phyloP scores from a whole-genome alignment of 2,797 vertebrate genomes.

The Mormyrus proboscirostris region DNA sequence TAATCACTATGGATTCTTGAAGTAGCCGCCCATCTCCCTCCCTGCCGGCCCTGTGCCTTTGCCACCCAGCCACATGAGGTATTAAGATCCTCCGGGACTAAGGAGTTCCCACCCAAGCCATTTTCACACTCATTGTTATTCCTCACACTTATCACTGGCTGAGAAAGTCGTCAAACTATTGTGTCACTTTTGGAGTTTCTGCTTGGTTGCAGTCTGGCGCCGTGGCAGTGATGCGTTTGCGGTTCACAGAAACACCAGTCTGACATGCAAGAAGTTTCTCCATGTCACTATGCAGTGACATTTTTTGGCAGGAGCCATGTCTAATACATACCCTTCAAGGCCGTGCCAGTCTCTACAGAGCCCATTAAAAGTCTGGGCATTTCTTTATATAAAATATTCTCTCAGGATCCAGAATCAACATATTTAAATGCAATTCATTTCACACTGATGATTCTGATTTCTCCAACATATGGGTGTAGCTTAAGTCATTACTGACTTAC shows the following conservation, averaged over 20 bases:
- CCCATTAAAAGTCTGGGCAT: slow-evolving; percentile 38
- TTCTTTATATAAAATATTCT: slow-evolving; percentile 48
- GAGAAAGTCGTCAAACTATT: slow-evolving; percentile 42
- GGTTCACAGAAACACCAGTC: slow-evolving; percentile 20
- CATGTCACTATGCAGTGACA: slow-evolving; percentile 23
- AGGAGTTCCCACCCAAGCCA: slow-evolving; percentile 19
- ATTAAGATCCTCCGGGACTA: slow-evolving; percentile 22
- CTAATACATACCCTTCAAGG: slow-evolving; percentile 35
- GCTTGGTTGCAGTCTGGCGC: slow-evolving; percentile 28
- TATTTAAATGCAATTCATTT: slow-evolving; percentile 62
- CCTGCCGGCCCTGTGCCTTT: neutral
- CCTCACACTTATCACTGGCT: slow-evolving; percentile 29
- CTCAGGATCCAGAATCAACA: slow-evolving; percentile 47
- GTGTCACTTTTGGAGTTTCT: slow-evolving; percentile 32
- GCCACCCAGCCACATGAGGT: slow-evolving; percentile 13
- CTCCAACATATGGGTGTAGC: slow-evolving; percentile 46
- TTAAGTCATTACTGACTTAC: slow-evolving; percentile 57
- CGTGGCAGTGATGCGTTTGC: slow-evolving; percentile 32
- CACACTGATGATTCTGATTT: slow-evolving; percentile 64
- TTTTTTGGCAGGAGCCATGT: slow-evolving; percentile 45
- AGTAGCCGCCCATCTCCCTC: neutral
- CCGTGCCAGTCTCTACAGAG: slow-evolving; percentile 37
- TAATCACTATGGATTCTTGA: neutral
- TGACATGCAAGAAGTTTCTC: neutral
- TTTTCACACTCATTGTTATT: slow-evolving; percentile 34